Percentiles rank a stretch among this genome's conserved stretches.
phyloP scores from a whole-genome alignment of 1,140 invertebrate genomes.

The Zaprionus davidi region DNA sequence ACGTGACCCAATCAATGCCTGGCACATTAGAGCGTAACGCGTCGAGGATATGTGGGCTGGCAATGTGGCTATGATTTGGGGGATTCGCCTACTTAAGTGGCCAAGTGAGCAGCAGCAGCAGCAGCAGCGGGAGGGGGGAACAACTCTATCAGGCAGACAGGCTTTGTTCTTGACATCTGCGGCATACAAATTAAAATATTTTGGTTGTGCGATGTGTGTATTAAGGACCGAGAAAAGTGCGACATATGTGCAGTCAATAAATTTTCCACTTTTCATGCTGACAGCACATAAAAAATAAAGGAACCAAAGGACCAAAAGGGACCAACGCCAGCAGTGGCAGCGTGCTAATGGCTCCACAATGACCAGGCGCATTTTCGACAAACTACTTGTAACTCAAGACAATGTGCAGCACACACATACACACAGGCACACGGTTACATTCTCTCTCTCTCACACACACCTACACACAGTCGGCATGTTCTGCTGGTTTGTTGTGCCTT shows the following conservation, averaged over 20 bases:
- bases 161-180: slow-evolving; percentile 59
- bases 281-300: slow-evolving; percentile 59
- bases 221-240: slow-evolving; percentile 55
- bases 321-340: slow-evolving; percentile 21
- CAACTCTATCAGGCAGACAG: slow-evolving; percentile 54
- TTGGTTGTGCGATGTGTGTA: slow-evolving; percentile 46
- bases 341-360: slow-evolving; percentile 78
- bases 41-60: slow-evolving; percentile 3
- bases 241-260: slow-evolving; percentile 81
- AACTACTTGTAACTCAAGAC: slow-evolving; percentile 12
- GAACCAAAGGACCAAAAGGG: slow-evolving; percentile 22
- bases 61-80: slow-evolving; percentile 15
- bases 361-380: slow-evolving; percentile 56
- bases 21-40: slow-evolving; percentile 63
- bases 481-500: slow-evolving; percentile 37
- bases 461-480: background rate
- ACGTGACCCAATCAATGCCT: slow-evolving; percentile 75
- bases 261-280: slow-evolving; percentile 79
- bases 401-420: slow-evolving; percentile 3
- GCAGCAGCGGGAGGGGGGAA: background rate
- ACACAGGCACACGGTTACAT: background rate
- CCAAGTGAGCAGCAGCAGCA: slow-evolving; percentile 44
- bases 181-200: slow-evolving; percentile 79
- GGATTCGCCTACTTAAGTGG: slow-evolving; percentile 58
- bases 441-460: background rate